Evolutionary conservation across 2,888 invertebrate genomes (phyloP).

Genomic region (Pilophorus perplexus): DNA sequence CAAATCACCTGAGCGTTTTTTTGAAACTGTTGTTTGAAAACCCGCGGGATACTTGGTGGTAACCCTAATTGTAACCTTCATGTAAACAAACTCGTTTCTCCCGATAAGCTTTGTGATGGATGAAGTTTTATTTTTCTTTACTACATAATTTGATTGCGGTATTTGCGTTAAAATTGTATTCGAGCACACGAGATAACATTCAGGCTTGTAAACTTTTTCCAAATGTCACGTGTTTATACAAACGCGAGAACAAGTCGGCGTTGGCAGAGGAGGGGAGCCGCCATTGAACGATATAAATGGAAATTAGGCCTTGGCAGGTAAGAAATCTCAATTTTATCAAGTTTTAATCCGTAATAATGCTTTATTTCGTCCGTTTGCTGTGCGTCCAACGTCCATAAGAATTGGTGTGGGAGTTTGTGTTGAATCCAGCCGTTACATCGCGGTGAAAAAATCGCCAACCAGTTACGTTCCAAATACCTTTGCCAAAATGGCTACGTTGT

Average conservation of each 20-base stretch:
- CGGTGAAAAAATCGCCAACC: conserved; percentile 39
- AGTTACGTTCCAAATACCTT: conserved; percentile 44
- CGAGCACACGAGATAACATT: too few relatives aligned
- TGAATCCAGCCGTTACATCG: too few relatives aligned
- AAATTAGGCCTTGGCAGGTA: conserved; percentile 46
- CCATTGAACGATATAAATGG: conserved; percentile 47
- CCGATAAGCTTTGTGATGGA: background rate
- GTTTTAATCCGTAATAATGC: too few relatives aligned
- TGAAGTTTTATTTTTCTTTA: background rate
- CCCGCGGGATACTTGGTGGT: background rate
- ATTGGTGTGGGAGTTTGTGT: too few relatives aligned
- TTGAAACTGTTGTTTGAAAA: background rate
- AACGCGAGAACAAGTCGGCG: conserved; percentile 21
- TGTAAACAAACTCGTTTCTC: background rate
- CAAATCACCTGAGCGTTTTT: background rate
- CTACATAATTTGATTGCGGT: too few relatives aligned
- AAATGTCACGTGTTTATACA: conserved; percentile 38
- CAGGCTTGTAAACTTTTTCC: conserved; percentile 12
- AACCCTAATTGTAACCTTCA: background rate
- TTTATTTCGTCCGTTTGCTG: too few relatives aligned
- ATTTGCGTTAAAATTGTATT: too few relatives aligned
- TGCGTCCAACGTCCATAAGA: too few relatives aligned
- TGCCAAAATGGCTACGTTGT: conserved; percentile 48
- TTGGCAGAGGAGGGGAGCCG: conserved; percentile 44
- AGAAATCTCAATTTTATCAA: conserved; percentile 37